Base-by-base conservation (phyloP, 2,113 vertebrate species). In the Psophia crepitans region DNA sequence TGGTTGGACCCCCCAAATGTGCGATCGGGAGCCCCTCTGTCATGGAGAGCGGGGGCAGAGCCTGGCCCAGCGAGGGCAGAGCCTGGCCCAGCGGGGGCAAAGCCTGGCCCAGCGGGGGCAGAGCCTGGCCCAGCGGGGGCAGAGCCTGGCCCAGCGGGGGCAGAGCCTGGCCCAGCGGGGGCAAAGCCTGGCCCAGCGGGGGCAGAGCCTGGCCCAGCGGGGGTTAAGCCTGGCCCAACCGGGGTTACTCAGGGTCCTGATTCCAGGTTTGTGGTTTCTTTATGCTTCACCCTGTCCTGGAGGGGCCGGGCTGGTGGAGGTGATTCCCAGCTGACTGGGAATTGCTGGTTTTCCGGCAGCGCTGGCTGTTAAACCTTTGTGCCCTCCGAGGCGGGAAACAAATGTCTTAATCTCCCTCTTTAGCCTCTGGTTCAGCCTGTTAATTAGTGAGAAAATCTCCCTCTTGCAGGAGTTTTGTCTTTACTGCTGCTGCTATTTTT, bases 1-100 rank as follows among this genome's bases (percentile, higher is more conserved):
- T 12, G 22, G 70, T 8, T 41, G 48, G 35, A 15, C 0, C 2
- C 27, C 35, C 2, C 7, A 7, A 15, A 18, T 4, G 57, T 24
- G 48, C 27, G 6, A 46, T 16, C n/a, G 22, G 37, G 44, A 54
- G 46, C 28, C n/a, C 8, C 33, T 37, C 7, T 12, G 28, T 11
- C 5, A 0, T 1, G 5, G 65, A 17, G 35, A 54, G 48, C 10
- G 1, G 41, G 28, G 39, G 19, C 39, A 37, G 61, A 70, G 56
- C 39, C 17, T 7, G 22, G 46, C 23, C 46, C 30, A 4, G 15
- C 3, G 14, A 18, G 44, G 44, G 65, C 48, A 10, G 24, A 63
- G 56, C 43, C 14, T n/a, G n/a, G n/a, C n/a, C n/a, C n/a, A n/a
- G n/a, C n/a, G n/a, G n/a, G n/a, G n/a, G n/a, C n/a, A n/a, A n/a